These are phyloP conservation scores for Ptychochromis oligacanthus DNA, from an alignment of 2,113 vertebrate genomes.

Conservation along the genomic window DNA sequence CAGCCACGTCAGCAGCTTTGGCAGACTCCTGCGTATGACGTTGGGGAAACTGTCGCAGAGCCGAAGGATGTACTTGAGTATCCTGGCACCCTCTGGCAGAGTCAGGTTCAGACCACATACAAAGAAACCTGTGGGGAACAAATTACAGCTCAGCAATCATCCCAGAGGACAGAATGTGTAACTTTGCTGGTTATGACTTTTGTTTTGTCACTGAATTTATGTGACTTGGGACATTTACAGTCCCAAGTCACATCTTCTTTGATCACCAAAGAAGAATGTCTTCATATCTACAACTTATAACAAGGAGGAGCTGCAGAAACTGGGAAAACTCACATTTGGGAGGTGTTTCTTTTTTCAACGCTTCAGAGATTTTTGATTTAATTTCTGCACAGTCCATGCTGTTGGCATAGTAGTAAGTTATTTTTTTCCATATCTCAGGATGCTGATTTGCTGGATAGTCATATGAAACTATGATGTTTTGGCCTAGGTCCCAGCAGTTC, in stretches of 20 bases:
- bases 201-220: not conserved
- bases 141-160: not conserved
- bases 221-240: not conserved
- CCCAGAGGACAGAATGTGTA: not conserved
- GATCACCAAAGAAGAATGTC: not conserved
- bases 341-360: conserved; percentile 14
- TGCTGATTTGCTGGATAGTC: conserved; percentile 11
- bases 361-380: not conserved
- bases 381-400: conserved; percentile 41
- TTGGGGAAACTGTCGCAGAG: conserved; percentile 17
- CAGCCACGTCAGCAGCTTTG: conserved; percentile 45
- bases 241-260: not conserved
- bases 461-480: conserved; percentile 64
- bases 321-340: conserved; percentile 20
- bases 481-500: conserved; percentile 51
- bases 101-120: conserved; percentile 71
- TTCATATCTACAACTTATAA: not conserved
- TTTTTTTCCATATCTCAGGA: conserved; percentile 46
- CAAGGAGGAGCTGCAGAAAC: not conserved
- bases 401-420: conserved; percentile 50
- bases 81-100: conserved; percentile 14
- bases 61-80: conserved; percentile 49
- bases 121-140: conserved; percentile 50
- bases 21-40: conserved; percentile 27
- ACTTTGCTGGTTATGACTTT: not conserved